Base-by-base conservation (phyloP, 2,888 invertebrate genomes). In the Drosophila anomalipes region DNA sequence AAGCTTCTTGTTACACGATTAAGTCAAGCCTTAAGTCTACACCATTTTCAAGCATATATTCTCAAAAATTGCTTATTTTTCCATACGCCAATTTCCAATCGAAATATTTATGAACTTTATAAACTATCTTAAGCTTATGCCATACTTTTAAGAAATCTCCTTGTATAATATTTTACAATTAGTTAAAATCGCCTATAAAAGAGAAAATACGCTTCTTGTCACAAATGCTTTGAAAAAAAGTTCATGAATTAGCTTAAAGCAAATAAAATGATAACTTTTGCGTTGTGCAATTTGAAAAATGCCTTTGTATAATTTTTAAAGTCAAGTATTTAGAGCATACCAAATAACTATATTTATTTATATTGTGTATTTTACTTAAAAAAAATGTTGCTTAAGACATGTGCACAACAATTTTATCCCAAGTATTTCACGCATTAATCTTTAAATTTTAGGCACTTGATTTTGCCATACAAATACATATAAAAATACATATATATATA, bases 321-420 rank as follows among this genome's bases (percentile, higher is more conserved):
- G 37, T 35, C 62, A 53, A 62, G 52, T 70, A 49, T 56, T 56
- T 28, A 58, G 30, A 54, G 19, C 61, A 57, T 63, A 75, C 80
- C 80, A 78, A 75, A 77, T 59, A 74, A 56, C 63, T 58, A 67
- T 68, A 63, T 61, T 59, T 67, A 65, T 72, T 52, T 16, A 61
- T 37, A 69, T 30, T 51, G 32, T 56, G 32, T 19, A 37, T 44
- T 62, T 61, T 26, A 39, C 33, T 30, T 30, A 41, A 26, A 47
- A 41, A 53, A 33, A 58, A 39, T 53, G 39, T 58, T 41, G 62
- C 37, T 65, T 59, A 35, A 60, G 16, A 51, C 37, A 44, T 59
- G 44, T 57, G 70, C 75, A 76, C 70, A 33, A 33, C 12, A 1
- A 65, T 47, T 52, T 57, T 44, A 14, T 14, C 19, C 44, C 37